Evolutionary conservation across 2,888 invertebrate genomes (phyloP).

Genomic region (Cybosia mesomella): DNA sequence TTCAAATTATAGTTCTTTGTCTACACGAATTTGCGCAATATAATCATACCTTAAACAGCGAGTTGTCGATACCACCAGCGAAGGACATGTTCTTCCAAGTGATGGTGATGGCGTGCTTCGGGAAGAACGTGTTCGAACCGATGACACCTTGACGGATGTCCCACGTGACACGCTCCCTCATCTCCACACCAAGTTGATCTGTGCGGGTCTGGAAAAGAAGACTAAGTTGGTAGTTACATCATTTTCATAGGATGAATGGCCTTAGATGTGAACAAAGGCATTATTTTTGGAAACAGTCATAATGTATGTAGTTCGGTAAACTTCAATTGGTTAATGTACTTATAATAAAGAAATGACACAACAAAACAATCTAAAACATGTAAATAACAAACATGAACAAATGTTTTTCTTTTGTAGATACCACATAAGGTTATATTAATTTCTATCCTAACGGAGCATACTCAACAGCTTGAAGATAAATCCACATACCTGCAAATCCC

Average conservation of each 20-base stretch:
- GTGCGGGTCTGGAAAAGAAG: slow-evolving; percentile 85
- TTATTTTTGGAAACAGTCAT: no score
- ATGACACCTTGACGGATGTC: slow-evolving; percentile 96
- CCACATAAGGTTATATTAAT: background rate
- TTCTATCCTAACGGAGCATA: background rate
- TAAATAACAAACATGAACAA: no score
- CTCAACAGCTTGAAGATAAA: background rate
- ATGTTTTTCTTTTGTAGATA: background rate
- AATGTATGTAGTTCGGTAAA: no score
- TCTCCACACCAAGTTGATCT: slow-evolving; percentile 94
- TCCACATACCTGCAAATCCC: slow-evolving; percentile 77
- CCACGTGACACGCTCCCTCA: slow-evolving; percentile 94
- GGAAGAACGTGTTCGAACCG: slow-evolving; percentile 95
- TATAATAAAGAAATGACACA: no score
- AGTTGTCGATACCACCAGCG: slow-evolving; percentile 94
- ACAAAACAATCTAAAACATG: no score
- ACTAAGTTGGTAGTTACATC: background rate
- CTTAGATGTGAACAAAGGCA: no score
- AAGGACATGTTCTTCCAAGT: slow-evolving; percentile 99
- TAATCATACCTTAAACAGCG: slow-evolving; percentile 88
- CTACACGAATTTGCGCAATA: background rate
- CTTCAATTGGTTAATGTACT: no score
- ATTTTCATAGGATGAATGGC: background rate
- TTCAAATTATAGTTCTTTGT: background rate
- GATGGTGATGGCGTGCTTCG: slow-evolving; percentile 95